phyloP scores from a whole-genome alignment of 2,797 vertebrate species.

The Sebastes wilsoni region DNA sequence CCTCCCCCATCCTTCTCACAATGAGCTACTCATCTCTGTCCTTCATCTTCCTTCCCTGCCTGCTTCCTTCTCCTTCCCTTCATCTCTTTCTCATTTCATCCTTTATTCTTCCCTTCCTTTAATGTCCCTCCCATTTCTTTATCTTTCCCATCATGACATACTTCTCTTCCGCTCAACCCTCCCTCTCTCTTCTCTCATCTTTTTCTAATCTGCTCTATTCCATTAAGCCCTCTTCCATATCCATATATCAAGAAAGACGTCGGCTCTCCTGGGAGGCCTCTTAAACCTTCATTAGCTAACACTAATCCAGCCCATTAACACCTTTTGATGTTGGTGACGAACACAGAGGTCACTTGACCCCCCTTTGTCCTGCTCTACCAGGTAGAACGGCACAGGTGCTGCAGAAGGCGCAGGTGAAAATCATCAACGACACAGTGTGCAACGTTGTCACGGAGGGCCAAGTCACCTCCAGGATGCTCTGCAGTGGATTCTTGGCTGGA shows the following conservation, averaged over 20 bases:
- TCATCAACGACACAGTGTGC: conserved; percentile 86
- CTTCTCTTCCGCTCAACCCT: conserved; percentile 51
- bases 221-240: conserved; percentile 64
- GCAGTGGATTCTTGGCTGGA: conserved; percentile 83
- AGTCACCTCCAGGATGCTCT: conserved; percentile 86
- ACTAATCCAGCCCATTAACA: conserved; percentile 70
- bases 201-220: conserved; percentile 72
- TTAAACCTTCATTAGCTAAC: conserved; percentile 75
- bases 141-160: conserved; percentile 57
- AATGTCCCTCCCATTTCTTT: conserved; percentile 59
- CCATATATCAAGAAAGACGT: conserved; percentile 67
- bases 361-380: conserved; percentile 54
- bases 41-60: conserved; percentile 43
- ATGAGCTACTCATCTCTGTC: conserved; percentile 48
- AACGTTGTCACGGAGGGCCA: conserved; percentile 77
- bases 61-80: conserved; percentile 36
- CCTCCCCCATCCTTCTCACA: conserved; percentile 46
- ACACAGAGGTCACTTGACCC: conserved; percentile 56
- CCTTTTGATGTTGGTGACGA: conserved; percentile 57
- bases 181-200: conserved; percentile 62
- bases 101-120: conserved; percentile 49
- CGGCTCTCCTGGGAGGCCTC: conserved; percentile 55
- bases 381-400: conserved; percentile 65
- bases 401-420: conserved; percentile 85
- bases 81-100: conserved; percentile 54